phyloP scores from a whole-genome alignment of 2,888 invertebrate species.

The Creontiades dilutus region DNA sequence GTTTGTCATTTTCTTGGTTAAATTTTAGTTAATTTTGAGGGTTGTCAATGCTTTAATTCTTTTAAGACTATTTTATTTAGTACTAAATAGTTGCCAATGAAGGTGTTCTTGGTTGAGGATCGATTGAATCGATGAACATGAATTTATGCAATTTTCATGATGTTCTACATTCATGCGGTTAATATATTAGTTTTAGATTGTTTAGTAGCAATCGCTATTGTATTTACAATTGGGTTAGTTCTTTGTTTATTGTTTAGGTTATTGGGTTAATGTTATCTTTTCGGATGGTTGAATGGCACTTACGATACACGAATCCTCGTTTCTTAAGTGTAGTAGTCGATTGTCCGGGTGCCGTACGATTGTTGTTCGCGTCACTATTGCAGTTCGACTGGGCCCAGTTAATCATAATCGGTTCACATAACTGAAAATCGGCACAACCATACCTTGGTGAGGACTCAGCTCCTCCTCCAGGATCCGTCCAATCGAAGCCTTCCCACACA shows the following conservation, averaged over 20 bases:
- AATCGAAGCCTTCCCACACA: constrained; percentile 30
- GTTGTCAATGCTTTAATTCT: no score
- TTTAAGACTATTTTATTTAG: no score
- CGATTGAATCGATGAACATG: no score
- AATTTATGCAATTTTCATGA: no score
- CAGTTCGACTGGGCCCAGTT: constrained; percentile 74
- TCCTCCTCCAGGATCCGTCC: constrained; percentile 68
- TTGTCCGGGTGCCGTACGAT: constrained; percentile 71
- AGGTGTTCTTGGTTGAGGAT: no score
- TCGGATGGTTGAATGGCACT: constrained; percentile 48
- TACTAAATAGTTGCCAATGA: no score
- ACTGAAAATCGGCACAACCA: constrained; percentile 70
- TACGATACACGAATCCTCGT: constrained; percentile 74
- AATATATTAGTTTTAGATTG: background rate
- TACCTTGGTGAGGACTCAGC: constrained; percentile 57
- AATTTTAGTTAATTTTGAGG: no score
- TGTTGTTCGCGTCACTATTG: constrained; percentile 75
- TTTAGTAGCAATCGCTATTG: background rate
- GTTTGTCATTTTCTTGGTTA: no score
- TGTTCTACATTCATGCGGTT: background rate
- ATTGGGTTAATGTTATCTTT: background rate
- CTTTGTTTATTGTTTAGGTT: background rate
- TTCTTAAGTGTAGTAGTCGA: constrained; percentile 72
- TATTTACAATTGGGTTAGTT: constrained; percentile 41
- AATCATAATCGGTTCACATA: constrained; percentile 74